These are phyloP conservation scores for Squalus acanthias DNA, from an alignment of 2,797 vertebrate genomes.

Conservation along the genomic window DNA sequence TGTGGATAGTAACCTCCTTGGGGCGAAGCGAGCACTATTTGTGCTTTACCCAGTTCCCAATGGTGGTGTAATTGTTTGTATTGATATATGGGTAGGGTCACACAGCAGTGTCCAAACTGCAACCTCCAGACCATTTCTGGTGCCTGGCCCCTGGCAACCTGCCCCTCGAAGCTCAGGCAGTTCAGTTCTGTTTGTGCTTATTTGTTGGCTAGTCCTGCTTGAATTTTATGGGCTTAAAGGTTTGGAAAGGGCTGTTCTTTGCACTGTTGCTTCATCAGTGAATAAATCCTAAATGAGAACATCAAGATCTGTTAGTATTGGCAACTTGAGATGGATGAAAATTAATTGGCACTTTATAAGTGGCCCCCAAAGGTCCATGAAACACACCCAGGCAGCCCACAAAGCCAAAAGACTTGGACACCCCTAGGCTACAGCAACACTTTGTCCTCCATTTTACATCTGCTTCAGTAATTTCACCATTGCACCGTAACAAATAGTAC, in stretches of 20 bases:
- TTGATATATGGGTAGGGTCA: not conserved
- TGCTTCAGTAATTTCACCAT: not conserved
- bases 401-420: not conserved
- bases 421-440: constrained; percentile 11
- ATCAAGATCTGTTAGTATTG: constrained; percentile 15
- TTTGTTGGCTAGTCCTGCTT: constrained; percentile 1
- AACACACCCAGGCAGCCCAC: not conserved
- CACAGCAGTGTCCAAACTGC: not conserved
- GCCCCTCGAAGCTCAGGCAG: not conserved
- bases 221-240: not conserved
- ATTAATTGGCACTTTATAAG: constrained; percentile 6
- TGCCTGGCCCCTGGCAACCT: not conserved
- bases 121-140: not conserved
- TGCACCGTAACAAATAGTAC: not conserved
- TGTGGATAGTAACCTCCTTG: not conserved
- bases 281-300: constrained; percentile 22
- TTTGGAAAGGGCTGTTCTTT: not conserved
- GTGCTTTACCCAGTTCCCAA: no score
- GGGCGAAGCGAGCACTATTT: not conserved
- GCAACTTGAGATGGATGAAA: not conserved
- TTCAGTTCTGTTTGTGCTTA: not conserved
- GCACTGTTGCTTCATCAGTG: not conserved
- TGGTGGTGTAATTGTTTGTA: not conserved
- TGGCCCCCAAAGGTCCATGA: not conserved
- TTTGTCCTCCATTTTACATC: not conserved